A percentile compares a stretch with the other conserved stretches of the same genome.
These are phyloP conservation scores for Anas capensis DNA, from an alignment of 2,797 vertebrate species.

Conservation along the genomic window DNA sequence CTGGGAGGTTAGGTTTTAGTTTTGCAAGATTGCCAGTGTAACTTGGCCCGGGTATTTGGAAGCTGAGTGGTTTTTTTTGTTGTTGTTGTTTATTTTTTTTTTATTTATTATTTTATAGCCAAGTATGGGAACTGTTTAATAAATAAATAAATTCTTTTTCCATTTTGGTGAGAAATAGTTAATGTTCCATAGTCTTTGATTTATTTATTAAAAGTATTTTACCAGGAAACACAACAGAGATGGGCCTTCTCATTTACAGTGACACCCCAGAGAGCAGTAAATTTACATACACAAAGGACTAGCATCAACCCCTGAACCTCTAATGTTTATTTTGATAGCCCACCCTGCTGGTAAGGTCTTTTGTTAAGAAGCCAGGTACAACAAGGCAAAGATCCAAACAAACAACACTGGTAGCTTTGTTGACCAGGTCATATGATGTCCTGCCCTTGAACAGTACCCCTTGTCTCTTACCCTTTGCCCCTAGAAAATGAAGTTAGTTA, in stretches of 20 bases:
- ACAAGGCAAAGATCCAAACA: constrained; percentile 73
- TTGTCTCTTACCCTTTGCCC: constrained; percentile 76
- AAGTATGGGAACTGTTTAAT: not conserved
- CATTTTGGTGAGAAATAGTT: constrained; percentile 75
- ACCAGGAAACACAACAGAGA: constrained; percentile 84
- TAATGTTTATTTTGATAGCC: constrained; percentile 87
- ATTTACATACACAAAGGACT: constrained; percentile 88
- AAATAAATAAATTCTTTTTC: not conserved
- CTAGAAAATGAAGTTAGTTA: constrained; percentile 72
- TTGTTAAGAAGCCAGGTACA: constrained; percentile 88
- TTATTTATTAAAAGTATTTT: constrained; percentile 86
- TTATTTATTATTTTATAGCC: not conserved
- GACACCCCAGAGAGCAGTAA: constrained; percentile 80
- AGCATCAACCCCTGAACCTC: constrained; percentile 81
- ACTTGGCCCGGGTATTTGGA: not conserved
- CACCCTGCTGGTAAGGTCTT: constrained; percentile 81
- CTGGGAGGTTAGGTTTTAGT: constrained; percentile 7
- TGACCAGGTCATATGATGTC: constrained; percentile 83
- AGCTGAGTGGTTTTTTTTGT: not conserved
- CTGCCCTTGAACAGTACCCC: constrained; percentile 83
- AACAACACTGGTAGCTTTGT: constrained; percentile 69
- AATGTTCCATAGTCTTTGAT: constrained; percentile 79
- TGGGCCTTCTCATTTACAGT: constrained; percentile 83
- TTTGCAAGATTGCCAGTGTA: not conserved
- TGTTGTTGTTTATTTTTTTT: no score